These are phyloP conservation scores for Paradisaea rubra DNA, from an alignment of 2,113 vertebrate genomes.

Conservation along the genomic window DNA sequence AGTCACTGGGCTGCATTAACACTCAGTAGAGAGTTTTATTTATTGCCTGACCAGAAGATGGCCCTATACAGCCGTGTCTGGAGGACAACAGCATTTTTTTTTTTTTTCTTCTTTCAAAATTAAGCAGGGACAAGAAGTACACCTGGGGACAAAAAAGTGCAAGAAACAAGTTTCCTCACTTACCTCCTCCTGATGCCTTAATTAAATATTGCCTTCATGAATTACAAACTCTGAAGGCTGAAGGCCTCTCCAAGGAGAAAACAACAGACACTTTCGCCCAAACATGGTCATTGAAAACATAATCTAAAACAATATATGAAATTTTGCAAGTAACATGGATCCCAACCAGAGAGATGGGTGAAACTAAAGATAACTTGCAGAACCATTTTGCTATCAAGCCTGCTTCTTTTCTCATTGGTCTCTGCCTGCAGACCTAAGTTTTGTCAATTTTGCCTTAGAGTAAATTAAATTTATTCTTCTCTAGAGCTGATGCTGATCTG, in stretches of 20 bases:
- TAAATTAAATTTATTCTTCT: not conserved
- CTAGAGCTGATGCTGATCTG: not conserved
- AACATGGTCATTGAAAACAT: not conserved
- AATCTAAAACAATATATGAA: not conserved
- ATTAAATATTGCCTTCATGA: not conserved
- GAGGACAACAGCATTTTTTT: not conserved
- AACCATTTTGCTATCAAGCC: not conserved
- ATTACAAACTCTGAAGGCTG: not conserved
- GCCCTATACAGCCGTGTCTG: not conserved
- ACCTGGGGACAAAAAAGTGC: not conserved
- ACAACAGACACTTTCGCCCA: not conserved
- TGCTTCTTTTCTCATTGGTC: not conserved
- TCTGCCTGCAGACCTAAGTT: not conserved
- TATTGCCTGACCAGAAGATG: slow-evolving; percentile 31
- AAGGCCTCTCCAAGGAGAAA: not conserved
- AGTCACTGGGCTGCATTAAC: not conserved
- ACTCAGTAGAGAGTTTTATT: not conserved
- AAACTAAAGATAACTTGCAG: not conserved
- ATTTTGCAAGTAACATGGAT: not conserved
- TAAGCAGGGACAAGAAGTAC: not conserved
- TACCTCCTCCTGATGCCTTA: not conserved
- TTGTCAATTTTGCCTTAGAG: not conserved
- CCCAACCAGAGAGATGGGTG: not conserved
- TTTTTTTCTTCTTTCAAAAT: not conserved
- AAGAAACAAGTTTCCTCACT: not conserved